A percentile compares a stretch with the other conserved stretches of the same genome.
These are phyloP conservation scores for Caenorhabditis sp. DNA, from an alignment of 2,888 invertebrate genomes.

Conservation along the genomic window DNA sequence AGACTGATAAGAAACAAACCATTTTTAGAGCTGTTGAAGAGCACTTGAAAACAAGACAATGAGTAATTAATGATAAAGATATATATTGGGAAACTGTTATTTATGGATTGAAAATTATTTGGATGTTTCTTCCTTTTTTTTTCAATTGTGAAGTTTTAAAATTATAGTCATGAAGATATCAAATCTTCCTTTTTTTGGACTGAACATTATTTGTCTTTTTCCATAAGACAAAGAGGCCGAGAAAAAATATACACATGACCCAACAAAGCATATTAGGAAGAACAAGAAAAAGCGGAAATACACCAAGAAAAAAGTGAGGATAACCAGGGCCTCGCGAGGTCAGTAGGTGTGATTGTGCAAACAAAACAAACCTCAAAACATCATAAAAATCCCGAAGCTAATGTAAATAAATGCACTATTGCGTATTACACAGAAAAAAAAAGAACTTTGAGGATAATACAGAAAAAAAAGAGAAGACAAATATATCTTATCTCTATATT, in stretches of 20 bases:
- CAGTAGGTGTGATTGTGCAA: slow-evolving; percentile 2
- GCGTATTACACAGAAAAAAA: neutral
- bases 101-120: neutral
- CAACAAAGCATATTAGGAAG: too few species aligned
- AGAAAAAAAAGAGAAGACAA: neutral
- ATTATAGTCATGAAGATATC: too few species aligned
- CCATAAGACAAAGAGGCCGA: too few species aligned
- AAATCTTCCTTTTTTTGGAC: too few species aligned
- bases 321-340: neutral
- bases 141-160: too few species aligned
- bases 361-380: neutral
- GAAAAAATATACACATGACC: too few species aligned
- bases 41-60: neutral
- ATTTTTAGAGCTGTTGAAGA: neutral
- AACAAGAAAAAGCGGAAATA: neutral
- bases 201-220: too few species aligned
- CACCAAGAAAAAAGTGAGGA: neutral
- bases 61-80: neutral
- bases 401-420: neutral
- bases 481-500: neutral
- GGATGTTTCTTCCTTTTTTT: too few species aligned
- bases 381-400: neutral
- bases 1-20: neutral
- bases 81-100: neutral
- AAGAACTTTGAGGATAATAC: neutral